A percentile compares a stretch with the other conserved stretches of the same genome.
Conservation (phyloP, 2,113 vertebrate species). For the Erythrocebus patas region DNA sequence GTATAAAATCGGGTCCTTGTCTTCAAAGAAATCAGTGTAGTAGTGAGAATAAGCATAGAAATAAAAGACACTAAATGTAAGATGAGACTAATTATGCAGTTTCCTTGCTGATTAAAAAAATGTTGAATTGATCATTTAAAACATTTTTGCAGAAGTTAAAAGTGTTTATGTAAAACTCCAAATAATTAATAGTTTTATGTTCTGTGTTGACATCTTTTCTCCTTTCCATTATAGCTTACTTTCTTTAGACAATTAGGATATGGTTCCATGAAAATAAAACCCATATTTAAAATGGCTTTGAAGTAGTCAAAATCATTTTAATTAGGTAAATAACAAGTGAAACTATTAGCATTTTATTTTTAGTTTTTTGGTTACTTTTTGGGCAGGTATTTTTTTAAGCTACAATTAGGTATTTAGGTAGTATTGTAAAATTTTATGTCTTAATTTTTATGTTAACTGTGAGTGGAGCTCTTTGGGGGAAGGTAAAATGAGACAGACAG, state of each 20-base stretch:
- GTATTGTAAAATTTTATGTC: not conserved
- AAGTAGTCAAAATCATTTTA: not conserved
- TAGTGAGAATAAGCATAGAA: not conserved
- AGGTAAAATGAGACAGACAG: not conserved
- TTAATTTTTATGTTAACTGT: not conserved
- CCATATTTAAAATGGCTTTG: not conserved
- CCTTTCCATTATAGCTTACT: not conserved
- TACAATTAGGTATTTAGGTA: not conserved
- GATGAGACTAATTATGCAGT: not conserved
- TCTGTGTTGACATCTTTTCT: not conserved
- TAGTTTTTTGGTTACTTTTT: not conserved
- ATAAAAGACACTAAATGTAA: not conserved
- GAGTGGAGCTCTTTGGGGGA: not conserved
- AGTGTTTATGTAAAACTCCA: not conserved
- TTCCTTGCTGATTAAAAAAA: not conserved
- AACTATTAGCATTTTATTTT: not conserved
- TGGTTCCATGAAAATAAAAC: not conserved
- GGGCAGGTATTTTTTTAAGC: no score
- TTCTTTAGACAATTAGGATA: not conserved
- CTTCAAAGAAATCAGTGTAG: not conserved
- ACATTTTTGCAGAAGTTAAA: not conserved
- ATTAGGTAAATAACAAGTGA: not conserved
- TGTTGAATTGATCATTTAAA: not conserved
- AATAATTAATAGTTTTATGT: conserved; percentile 7
- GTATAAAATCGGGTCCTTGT: not conserved